phyloP scores from a whole-genome alignment of 2,113 vertebrate species.

The Neotoma lepida region DNA sequence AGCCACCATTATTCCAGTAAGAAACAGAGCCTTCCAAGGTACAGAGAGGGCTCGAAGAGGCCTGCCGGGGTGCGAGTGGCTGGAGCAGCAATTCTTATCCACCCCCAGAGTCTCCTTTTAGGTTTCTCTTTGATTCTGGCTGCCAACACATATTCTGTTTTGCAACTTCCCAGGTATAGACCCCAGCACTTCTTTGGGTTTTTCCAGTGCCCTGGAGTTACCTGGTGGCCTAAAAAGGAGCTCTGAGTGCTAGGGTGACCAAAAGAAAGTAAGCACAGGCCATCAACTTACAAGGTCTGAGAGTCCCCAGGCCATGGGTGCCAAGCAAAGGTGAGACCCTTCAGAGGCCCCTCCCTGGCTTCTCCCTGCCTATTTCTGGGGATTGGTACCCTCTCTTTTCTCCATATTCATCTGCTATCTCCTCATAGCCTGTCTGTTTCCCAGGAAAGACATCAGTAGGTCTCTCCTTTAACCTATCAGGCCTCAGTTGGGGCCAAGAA shows the following conservation, averaged over 20 bases:
- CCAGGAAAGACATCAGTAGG: neutral
- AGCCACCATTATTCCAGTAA: neutral
- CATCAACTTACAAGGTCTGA: accelerated
- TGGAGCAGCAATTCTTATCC: no score
- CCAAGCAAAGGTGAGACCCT: neutral
- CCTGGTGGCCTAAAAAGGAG: neutral
- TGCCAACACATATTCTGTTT: neutral
- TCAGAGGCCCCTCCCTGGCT: neutral
- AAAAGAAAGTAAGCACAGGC: neutral
- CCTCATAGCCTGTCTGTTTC: neutral
- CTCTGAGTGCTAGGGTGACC: neutral
- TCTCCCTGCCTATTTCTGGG: neutral
- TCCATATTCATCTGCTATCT: neutral
- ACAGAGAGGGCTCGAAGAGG: neutral
- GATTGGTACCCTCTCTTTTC: neutral
- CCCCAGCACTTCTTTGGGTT: neutral
- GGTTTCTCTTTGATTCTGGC: neutral
- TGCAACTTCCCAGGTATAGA: neutral
- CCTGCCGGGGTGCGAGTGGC: accelerated
- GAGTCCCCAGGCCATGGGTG: neutral
- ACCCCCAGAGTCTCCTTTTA: no score
- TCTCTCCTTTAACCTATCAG: neutral
- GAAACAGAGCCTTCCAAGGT: neutral
- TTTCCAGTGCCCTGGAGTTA: neutral
- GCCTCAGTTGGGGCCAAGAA: neutral